Evolutionary conservation across 2,797 vertebrate genomes (phyloP).

Genomic region (Xenopus petersii): DNA sequence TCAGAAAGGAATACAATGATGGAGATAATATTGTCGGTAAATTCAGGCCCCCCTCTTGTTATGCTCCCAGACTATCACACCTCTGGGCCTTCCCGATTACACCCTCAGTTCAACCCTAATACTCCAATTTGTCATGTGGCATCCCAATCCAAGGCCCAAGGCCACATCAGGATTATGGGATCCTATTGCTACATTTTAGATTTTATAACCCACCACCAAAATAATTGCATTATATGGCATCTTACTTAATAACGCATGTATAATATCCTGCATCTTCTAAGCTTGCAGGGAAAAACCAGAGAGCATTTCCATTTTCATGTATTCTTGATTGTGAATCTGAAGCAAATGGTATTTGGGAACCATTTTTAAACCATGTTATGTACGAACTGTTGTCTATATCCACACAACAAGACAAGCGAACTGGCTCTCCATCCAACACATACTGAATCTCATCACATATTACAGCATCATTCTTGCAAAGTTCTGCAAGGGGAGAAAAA

Average conservation of each 20-base stretch:
- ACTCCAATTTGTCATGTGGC: too few relatives aligned
- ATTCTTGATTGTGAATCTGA: conserved; percentile 54
- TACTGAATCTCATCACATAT: conserved; percentile 41
- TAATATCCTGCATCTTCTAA: conserved; percentile 60
- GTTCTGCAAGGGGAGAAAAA: conserved; percentile 47
- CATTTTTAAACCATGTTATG: conserved; percentile 58
- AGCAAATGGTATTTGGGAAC: conserved; percentile 52
- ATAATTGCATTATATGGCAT: too few relatives aligned
- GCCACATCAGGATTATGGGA: too few relatives aligned
- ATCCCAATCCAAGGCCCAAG: too few relatives aligned
- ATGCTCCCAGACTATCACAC: too few relatives aligned
- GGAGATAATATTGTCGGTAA: too few relatives aligned
- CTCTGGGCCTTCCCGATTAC: too few relatives aligned
- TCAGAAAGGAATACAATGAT: too few relatives aligned
- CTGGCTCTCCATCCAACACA: conserved; percentile 53
- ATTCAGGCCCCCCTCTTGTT: too few relatives aligned
- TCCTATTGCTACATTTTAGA: too few relatives aligned
- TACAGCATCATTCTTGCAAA: conserved; percentile 47
- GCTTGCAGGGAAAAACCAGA: conserved; percentile 58
- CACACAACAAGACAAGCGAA: conserved; percentile 53
- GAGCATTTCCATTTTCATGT: conserved; percentile 54
- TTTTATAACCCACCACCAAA: too few relatives aligned
- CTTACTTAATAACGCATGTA: conserved; percentile 60
- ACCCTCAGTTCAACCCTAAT: too few relatives aligned
- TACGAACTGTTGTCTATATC: conserved; percentile 40